Conservation (phyloP, 2,888 invertebrate species). For the Pyrrhosoma nymphula region DNA sequence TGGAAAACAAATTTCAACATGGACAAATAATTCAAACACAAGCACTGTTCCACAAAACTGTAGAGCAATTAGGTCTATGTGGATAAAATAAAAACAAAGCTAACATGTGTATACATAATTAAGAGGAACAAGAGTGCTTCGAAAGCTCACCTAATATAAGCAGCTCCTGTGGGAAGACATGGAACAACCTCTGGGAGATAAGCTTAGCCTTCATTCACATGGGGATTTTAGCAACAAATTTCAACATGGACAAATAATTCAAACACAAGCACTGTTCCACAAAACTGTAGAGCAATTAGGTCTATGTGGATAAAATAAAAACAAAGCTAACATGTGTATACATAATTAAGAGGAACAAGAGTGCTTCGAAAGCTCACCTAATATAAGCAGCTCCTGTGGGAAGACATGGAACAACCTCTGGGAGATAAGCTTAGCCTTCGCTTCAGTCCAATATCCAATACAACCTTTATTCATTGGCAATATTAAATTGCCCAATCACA, state of each 20-base stretch:
- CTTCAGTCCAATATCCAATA: conserved; percentile 23
- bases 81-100: neutral
- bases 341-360: conserved; percentile 41
- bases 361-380: conserved; percentile 54
- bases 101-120: conserved; percentile 9
- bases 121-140: conserved; percentile 44
- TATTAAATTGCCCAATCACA: neutral
- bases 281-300: neutral
- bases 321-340: neutral
- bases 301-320: neutral
- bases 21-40: neutral
- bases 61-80: conserved; percentile 1
- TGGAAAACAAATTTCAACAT: neutral
- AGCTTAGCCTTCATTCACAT: conserved; percentile 2
- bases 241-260: neutral
- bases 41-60: neutral
- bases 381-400: conserved; percentile 64
- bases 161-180: conserved; percentile 67
- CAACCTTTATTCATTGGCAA: neutral
- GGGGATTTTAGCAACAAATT: too few species aligned
- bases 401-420: conserved; percentile 55
- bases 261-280: conserved; percentile 16
- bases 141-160: conserved; percentile 50
- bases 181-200: conserved; percentile 47
- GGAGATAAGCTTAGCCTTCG: conserved; percentile 27